Base-by-base conservation (phyloP, 2,797 vertebrate genomes). In the Sphenopsis melanotis region DNA sequence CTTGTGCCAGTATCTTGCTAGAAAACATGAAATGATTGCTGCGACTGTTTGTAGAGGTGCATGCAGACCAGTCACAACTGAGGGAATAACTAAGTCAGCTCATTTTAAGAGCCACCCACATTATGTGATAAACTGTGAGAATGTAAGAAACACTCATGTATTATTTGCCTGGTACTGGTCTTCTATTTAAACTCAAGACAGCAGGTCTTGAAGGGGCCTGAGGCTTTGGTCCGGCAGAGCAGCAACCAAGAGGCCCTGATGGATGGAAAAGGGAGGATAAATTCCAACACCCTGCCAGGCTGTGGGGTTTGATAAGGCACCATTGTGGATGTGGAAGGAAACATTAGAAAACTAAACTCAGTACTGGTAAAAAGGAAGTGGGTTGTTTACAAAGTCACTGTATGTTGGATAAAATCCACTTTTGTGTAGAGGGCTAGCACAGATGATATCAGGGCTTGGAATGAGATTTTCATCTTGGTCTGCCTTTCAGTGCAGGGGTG, bases 371-470 rank as follows among this genome's bases (percentile, higher is more conserved):
- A 72, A 90, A 87, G 89, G 85, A 96, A 96, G 71, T 17, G 49
- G 66, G 47, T 74, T 96, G 85, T 96, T 95, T 84, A 91, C 63
- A 66, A 72, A 96, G 83, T 70, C 47, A 23, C 87, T 34, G 41
- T 20, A 56, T 0, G 2, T 89, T 94, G 93, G 93, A 94, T 87
- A 76, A 94, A 86, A 89, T 96, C 94, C 94, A 94, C 91, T 91
- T 94, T 94, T 95, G 91, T 96, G 68, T 52, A 57, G 80, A 79
- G 70, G 53, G 71, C 30, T 91, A 82, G 66, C 52, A 24, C 15
- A 64, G 91, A 94, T 91, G 65, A 47, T 93, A 93, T 90, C 83
- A 55, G 83, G 39, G 66, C 32, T 82, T 84, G 37, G 75, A 96
- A 66, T 68, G 76, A 83, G 89, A 86, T 94, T 94, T 86, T 91